phyloP scores from a whole-genome alignment of 1,140 invertebrate species.

The Rhopalosiphum padi region DNA sequence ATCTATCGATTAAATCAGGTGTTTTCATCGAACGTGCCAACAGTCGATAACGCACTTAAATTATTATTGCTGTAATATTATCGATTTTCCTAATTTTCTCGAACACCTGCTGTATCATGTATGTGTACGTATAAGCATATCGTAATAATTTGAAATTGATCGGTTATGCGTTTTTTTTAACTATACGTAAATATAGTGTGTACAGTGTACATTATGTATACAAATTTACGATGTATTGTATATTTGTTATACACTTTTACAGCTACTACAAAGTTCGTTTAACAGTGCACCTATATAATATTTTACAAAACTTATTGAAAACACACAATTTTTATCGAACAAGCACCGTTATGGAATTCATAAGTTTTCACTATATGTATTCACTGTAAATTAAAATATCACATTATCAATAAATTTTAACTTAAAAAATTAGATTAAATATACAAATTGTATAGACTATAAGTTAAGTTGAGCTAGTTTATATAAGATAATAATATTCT shows the following conservation, averaged over 20 bases:
- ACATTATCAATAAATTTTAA: background rate
- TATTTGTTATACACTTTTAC: background rate
- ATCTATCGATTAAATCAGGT: background rate
- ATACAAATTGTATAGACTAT: background rate
- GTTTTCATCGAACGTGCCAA: constrained; percentile 31
- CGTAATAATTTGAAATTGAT: constrained; percentile 17
- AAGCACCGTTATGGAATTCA: background rate
- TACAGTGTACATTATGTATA: constrained; percentile 6
- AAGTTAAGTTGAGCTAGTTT: background rate
- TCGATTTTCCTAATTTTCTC: constrained; percentile 7
- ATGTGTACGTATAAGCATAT: background rate
- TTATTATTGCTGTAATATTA: background rate
- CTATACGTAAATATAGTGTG: background rate
- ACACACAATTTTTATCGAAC: background rate
- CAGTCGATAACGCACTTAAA: background rate
- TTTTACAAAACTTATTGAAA: constrained; percentile 1
- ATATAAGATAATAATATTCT: background rate
- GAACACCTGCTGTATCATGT: background rate
- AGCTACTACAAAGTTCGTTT: background rate
- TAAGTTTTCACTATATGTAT: background rate
- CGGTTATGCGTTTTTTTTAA: background rate
- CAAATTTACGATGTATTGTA: constrained; percentile 13
- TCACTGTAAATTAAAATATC: background rate
- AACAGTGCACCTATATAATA: background rate
- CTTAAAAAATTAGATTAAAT: background rate